Base-by-base conservation (phyloP, 2,113 vertebrate genomes). In the Hippocampus comes region DNA sequence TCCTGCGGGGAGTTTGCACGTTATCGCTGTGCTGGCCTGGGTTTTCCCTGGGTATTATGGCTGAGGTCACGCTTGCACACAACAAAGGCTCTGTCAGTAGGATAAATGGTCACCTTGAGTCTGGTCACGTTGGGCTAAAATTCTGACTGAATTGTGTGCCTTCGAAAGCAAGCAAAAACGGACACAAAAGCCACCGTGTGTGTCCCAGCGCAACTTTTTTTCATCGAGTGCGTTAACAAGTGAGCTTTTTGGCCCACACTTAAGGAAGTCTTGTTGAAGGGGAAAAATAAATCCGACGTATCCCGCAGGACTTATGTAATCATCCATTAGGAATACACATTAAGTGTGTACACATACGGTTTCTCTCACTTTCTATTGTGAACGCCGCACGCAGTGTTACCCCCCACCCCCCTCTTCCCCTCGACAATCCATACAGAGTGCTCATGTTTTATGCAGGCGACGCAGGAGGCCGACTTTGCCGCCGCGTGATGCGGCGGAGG, bases 391-490 rank as follows among this genome's bases (percentile, higher is more conserved):
- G 68, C 71, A 68, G 66, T 56, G 79, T 78, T 78, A 74, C 83
- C 81, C 82, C 79, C 43, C 11, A 1, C 74, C 82, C 81, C 83
- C 79, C 82, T 49, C 63, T 76, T 82, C 81, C 83, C 79, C 82
- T 55, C 63, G 77, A 86, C 81, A 72, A 81, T 78, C 81, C 78
- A 76, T 68, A 71, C 77, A 64, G 71, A 81, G 77, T 63, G 63
- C 76, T 84, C 81, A 85, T 89, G 84, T 83, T 87, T 89, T 77
- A 88, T 90, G 88, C 82, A 89, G 68, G 42, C 74, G 53, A 64
- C 84, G 82, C 78, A 77, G 80, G 81, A 80, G 74, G 63, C 70
- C 70, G 46, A 18, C 76, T 81, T 79, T 76, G 48, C 77, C 69
- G 55, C 60, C 57, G 49, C 67, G 77, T 64, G 55, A 43, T n/a